Base-by-base conservation (phyloP, 2,888 invertebrate species). In the Gisinianus flammeolus region DNA sequence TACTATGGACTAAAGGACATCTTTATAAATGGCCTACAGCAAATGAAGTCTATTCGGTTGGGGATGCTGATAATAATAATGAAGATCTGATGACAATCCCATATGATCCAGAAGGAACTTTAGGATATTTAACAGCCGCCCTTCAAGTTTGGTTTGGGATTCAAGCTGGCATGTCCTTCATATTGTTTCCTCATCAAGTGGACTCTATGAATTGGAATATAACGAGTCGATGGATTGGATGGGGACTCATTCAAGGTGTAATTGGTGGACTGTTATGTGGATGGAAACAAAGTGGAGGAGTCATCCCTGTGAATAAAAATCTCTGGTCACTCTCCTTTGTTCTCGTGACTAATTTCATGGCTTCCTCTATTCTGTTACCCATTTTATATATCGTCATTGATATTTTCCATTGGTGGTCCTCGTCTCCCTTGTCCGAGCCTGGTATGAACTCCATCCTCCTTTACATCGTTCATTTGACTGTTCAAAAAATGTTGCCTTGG, bases 381-480 rank as follows among this genome's bases (percentile, higher is more conserved):
- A 84, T 91, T 77, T 91, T 92, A 87, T 97, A 96, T 87, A 87
- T 92, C 8, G 86, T 95, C 16, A 92, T 96, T 8, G 97, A 97
- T 86, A 90, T 93, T 0, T 87, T 88, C 58, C 88, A 89, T 78
- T 87, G 89, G 82, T 97, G 97, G 97, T 89, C 89, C 28, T 97
- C 97, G 0, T 92, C 92, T n/a, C 97, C 97, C 0, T 95, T 97
- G 86, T 89, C 93, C 70, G 93, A 94, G 79, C 93, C 95, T 66
- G 97, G 98, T 12, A 94, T 95, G 91, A 98, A 98, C 88, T 92
- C 97, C 30, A 93, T 96, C 75, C 89, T 95, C 0, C 89, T 98
- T 85, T 98, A 97, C 87, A 89, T 95, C 16, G 96, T 96, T 0
- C 97, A 97, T 86, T 30, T 91, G 26, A 86, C 19, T 5, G 62